Evolutionary conservation across 2,797 vertebrate species (phyloP), one percentile per base, ranked within the genome.

Genomic region (Parauchenoglanis punctatus): DNA sequence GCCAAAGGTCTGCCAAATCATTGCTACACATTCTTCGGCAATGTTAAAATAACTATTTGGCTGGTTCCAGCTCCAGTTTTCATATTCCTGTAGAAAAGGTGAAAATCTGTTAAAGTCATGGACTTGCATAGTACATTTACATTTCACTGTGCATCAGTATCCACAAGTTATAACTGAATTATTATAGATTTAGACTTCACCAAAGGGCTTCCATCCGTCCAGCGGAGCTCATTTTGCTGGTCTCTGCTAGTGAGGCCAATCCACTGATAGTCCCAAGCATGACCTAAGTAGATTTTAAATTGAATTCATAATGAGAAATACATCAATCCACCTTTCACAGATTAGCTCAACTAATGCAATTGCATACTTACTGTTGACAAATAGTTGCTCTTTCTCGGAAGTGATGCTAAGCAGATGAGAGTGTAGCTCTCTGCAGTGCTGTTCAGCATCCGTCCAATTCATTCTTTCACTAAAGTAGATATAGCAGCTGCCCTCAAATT

Each of bases 61-160:
- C 91, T 99, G 98, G 93, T 97, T 98, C 58, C 97, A 97, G 88
- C 97, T 93, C 99, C 98, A 99, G 94, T 99, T 99, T 95, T 97
- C 96, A 77, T 96, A 99, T 92, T 95, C 94, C 99, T 99, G 92
- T 11, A 58, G 40, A 76, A 15, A 82, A 78, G 25, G 2, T 65
- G 81, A 54, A 4, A 65, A 20, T 44, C 18, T 56, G 10, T 56
- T 18, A 76, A 18, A 73, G 82, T 80, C 20, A 6, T 52, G 4
- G 10, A 31, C 54, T 73, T 72, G 1, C 59, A 11, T n/a, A 35
- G 28, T 25, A 13, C 5, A 4, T 5, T 46, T 81, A 49, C n/a
- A 72, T 61, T 80, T 46, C 25, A 78, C 25, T 67, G n/a, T 67
- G 13, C 56, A 18, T 65, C 20, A 68, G 7, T 31, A 83, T 63